Base-by-base conservation (phyloP, 2,888 invertebrate species). In the Conops quadrifasciatus region DNA sequence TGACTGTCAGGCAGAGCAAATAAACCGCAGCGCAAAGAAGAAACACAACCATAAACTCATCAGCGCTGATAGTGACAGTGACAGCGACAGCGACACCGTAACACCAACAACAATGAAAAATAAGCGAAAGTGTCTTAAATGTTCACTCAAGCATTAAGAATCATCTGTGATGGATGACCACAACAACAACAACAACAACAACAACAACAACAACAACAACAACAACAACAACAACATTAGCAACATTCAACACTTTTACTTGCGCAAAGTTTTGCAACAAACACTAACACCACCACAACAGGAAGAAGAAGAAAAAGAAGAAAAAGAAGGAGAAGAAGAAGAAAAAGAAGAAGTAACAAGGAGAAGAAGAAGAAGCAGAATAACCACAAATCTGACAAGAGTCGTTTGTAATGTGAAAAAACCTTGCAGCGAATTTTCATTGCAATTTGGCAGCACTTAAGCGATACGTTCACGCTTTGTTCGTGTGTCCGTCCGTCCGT, bases 101-200 rank as follows among this genome's bases (percentile, higher is more conserved):
- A n/a, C 19, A 49, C 49, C 49, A 49, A 49, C 49, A 49, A 16
- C 49, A 49, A 49, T 49, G 49, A 28, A 58, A 58, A 58, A 15
- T 7, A 56, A 58, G 66, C 58, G 66, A 67, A 67, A 67, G 66
- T 67, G 56, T 24, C 43, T 65, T 19, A 9, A 15, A 51, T 3
- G n/a, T 53, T 21, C 65, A 65, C 30, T 65, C 36, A 21, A 65
- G 65, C 53, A 53, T n/a, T 21, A 21, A 53, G 53, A 53, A 65
- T 60, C 15, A 36, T 19, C 4, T 19, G 36, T 60, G 30, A 43
- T 62, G 2, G 19, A 53, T 9, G 21, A 21, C 28, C 13, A 69
- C n/a, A 21, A 62, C 47, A 68, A 60, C 19, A 60, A 28, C 28
- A 47, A 59, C n/a, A 68, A 30, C 30, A 3, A 60, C 66, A 56